phyloP scores from a whole-genome alignment of 2,113 vertebrate species.

The Emydura subglobosa region DNA sequence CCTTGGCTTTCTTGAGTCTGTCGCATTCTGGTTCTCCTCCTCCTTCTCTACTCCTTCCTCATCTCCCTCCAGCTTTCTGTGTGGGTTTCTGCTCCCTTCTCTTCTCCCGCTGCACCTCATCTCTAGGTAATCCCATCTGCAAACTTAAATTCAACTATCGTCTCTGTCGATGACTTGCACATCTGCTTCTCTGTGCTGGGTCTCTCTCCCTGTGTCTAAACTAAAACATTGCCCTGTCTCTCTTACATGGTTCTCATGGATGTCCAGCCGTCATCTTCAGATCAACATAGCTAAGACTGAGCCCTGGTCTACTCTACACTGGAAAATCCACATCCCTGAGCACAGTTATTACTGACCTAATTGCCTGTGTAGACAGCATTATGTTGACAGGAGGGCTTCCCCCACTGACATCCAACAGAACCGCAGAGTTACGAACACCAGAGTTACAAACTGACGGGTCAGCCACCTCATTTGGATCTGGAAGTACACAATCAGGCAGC shows the following conservation, averaged over 20 bases:
- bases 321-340: no score
- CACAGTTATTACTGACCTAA: background rate
- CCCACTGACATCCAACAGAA: no score
- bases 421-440: no score
- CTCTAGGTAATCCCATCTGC: background rate
- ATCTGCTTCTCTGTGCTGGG: background rate
- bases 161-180: accelerated
- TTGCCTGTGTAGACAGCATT: background rate
- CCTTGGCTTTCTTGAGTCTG: background rate
- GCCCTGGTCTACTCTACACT: background rate
- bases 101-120: background rate
- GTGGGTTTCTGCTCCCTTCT: background rate
- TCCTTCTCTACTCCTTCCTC: background rate
- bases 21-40: background rate
- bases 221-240: no score
- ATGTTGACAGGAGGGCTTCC: background rate
- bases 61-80: background rate
- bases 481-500: no score
- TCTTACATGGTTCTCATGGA: accelerated
- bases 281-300: accelerated
- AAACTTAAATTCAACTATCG: accelerated
- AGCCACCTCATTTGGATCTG: no score
- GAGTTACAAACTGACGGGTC: no score
- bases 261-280: background rate
- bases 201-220: background rate